These are phyloP conservation scores for Pseudochromis fuscus DNA, from an alignment of 2,797 vertebrate species.

Conservation along the genomic window DNA sequence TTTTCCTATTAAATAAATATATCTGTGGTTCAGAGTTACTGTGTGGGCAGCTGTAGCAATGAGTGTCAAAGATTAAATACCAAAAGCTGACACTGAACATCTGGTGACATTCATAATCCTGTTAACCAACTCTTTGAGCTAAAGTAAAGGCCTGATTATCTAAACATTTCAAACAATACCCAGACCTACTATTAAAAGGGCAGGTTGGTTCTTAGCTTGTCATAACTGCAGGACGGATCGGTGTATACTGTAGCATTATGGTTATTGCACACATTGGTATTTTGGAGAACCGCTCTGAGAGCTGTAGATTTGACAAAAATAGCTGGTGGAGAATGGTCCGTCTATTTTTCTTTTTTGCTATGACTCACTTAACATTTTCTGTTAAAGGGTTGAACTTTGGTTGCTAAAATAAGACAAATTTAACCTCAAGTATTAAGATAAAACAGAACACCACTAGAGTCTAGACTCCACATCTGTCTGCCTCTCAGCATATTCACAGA, in stretches of 20 bases:
- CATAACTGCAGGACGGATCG: too few relatives aligned
- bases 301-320: conserved; percentile 19
- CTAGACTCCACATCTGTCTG: conserved; percentile 58
- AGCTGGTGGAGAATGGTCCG: neutral
- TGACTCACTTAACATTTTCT: conserved; percentile 13
- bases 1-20: too few relatives aligned
- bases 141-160: neutral
- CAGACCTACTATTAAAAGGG: neutral
- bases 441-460: conserved; percentile 52
- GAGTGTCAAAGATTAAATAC: neutral
- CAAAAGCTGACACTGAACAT: neutral
- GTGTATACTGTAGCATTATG: conserved; percentile 25
- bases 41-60: neutral
- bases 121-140: neutral
- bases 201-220: neutral
- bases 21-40: neutral
- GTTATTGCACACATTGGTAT: conserved; percentile 44
- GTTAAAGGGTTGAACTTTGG: conserved; percentile 7
- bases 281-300: conserved; percentile 49
- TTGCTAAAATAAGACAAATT: conserved; percentile 16
- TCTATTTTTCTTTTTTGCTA: neutral
- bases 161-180: conserved; percentile 6
- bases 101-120: neutral
- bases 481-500: conserved; percentile 28
- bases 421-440: conserved; percentile 42